Percentiles rank a stretch among this genome's conserved stretches.
These are phyloP conservation scores for Cyanistes caeruleus DNA, from an alignment of 2,113 vertebrate genomes.

Conservation along the genomic window DNA sequence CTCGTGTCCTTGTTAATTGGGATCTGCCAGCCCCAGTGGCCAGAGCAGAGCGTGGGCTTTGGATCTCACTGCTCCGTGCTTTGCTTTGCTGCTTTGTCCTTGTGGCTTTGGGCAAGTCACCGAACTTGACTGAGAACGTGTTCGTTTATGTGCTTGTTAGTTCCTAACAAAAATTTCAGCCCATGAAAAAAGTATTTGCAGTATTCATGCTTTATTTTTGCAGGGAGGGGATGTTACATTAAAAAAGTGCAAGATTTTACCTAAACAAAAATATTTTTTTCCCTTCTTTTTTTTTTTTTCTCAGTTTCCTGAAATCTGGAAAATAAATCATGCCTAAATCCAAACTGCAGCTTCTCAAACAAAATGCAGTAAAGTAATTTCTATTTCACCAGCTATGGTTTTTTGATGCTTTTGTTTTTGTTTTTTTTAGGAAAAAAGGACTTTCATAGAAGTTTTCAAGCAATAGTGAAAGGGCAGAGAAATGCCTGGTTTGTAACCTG, in stretches of 20 bases:
- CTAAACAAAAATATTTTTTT: not conserved
- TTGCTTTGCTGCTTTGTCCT: not conserved
- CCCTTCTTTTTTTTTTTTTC: not conserved
- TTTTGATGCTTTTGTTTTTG: not conserved
- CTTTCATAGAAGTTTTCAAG: not conserved
- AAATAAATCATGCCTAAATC: not conserved
- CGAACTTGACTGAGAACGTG: not conserved
- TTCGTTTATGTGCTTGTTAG: not conserved
- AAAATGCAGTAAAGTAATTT: not conserved
- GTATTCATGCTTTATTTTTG: not conserved
- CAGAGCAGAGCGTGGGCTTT: not conserved
- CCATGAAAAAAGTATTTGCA: not conserved
- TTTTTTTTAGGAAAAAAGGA: not conserved
- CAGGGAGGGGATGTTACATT: not conserved
- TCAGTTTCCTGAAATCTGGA: not conserved
- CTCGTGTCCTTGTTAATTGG: not conserved
- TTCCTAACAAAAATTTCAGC: not conserved
- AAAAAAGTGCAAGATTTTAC: not conserved
- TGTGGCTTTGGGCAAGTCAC: slow-evolving; percentile 34
- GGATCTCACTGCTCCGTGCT: not conserved
- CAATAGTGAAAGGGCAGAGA: not conserved
- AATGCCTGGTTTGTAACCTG: not conserved
- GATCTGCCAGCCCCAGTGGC: not conserved
- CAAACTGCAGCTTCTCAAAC: not conserved
- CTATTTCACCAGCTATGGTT: not conserved